A percentile compares a stretch with the other conserved stretches of the same genome.
These are phyloP conservation scores for Cordilura impudica DNA, from an alignment of 2,888 invertebrate genomes.

Conservation along the genomic window DNA sequence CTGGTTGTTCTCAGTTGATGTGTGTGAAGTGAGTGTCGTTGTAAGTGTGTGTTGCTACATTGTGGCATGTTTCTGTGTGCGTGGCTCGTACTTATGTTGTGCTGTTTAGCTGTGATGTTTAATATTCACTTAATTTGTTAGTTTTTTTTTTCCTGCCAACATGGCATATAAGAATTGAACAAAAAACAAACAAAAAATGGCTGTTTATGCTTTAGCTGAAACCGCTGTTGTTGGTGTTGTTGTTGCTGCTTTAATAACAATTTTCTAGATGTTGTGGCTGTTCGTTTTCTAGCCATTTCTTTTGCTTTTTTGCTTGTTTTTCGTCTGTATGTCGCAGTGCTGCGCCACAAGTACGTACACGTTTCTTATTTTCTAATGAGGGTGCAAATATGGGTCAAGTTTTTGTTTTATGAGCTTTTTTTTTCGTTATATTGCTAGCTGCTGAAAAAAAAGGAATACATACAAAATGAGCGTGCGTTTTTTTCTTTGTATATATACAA, in stretches of 20 bases:
- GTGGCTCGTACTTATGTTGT: not conserved
- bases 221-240: not conserved
- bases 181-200: not conserved
- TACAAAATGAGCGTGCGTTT: not conserved
- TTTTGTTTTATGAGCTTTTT: conserved; percentile 36
- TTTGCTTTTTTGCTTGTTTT: no score
- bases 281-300: not conserved
- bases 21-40: not conserved
- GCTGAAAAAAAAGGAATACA: not conserved
- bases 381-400: conserved; percentile 56
- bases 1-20: not conserved
- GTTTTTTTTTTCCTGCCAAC: not conserved
- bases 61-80: no score
- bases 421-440: no score
- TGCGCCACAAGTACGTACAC: not conserved
- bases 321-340: not conserved
- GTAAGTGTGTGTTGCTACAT: not conserved
- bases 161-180: not conserved
- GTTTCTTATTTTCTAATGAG: conserved; percentile 40
- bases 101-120: not conserved
- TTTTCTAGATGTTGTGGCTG: no score
- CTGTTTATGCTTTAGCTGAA: not conserved
- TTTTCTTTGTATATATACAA: not conserved
- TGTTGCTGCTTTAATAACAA: no score
- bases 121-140: not conserved